Conservation (phyloP, 2,888 invertebrate genomes). For the Coleophora deauratella region DNA sequence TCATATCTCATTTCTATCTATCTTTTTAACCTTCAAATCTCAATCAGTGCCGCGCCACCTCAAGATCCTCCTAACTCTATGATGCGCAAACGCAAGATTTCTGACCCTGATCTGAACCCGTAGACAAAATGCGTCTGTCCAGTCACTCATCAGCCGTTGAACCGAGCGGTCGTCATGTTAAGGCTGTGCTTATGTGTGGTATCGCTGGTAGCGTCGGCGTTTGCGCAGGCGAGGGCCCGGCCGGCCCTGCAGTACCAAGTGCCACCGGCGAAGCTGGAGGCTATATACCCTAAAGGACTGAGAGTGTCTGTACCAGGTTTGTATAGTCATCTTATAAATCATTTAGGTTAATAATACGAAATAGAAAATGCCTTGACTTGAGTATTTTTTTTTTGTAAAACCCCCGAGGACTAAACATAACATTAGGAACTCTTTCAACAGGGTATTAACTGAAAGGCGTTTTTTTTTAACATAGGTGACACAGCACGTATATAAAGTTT, state of each 20-base stretch:
- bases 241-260: constrained; percentile 42
- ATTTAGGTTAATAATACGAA: too few relatives aligned
- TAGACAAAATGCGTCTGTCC: constrained; percentile 6
- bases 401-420: too few relatives aligned
- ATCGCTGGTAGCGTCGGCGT: constrained; percentile 19
- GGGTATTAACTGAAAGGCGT: too few relatives aligned
- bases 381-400: too few relatives aligned
- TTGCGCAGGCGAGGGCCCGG: constrained; percentile 22
- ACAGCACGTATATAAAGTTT: too few relatives aligned
- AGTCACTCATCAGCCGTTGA: constrained; percentile 27
- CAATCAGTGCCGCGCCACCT: constrained; percentile 13
- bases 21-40: too few relatives aligned
- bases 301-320: constrained; percentile 23
- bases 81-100: constrained; percentile 25
- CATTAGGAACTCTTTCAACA: too few relatives aligned
- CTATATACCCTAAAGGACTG: constrained; percentile 3
- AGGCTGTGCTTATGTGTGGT: constrained; percentile 21
- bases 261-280: constrained; percentile 36
- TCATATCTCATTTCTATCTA: too few relatives aligned
- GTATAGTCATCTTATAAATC: constrained; percentile 1
- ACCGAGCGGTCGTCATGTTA: constrained; percentile 33
- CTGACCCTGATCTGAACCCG: too few relatives aligned
- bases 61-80: constrained; percentile 15
- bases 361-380: too few relatives aligned
- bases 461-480: too few relatives aligned